Conservation (phyloP, 2,888 invertebrate species). For the Eutolmus rufibarbis region DNA sequence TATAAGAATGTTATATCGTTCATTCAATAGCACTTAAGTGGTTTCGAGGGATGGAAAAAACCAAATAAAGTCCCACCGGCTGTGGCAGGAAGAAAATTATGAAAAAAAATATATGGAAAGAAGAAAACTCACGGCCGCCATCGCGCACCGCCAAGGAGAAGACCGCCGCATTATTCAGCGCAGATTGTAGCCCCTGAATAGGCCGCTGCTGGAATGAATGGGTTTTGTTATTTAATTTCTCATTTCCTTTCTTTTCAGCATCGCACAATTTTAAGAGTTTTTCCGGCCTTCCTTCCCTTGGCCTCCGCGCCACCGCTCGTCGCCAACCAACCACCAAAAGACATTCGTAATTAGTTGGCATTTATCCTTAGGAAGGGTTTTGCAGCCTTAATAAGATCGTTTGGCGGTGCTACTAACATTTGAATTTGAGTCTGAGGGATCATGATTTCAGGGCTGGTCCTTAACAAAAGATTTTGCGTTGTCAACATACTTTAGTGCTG, state of each 20-base stretch:
- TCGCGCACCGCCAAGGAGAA: not conserved
- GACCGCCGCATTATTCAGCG: constrained; percentile 3
- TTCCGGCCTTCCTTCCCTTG: not conserved
- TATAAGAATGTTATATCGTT: constrained; percentile 31
- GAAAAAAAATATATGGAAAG: not conserved
- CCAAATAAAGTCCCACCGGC: constrained; percentile 12
- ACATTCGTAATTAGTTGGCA: not conserved
- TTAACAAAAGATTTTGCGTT: not conserved
- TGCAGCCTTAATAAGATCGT: not conserved
- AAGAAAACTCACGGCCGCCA: not conserved
- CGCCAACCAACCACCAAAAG: not conserved
- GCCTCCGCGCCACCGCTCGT: not conserved
- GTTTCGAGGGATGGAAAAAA: constrained; percentile 24
- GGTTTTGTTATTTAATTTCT: constrained; percentile 33
- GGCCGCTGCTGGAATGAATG: constrained; percentile 14
- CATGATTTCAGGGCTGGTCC: not conserved
- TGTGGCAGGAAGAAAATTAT: constrained; percentile 19
- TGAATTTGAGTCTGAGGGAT: not conserved
- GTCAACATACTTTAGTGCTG: not conserved
- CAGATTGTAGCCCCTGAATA: constrained; percentile 29
- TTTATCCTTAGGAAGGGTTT: not conserved
- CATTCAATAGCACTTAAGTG: constrained; percentile 29
- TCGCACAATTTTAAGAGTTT: constrained; percentile 4
- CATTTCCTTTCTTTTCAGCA: constrained; percentile 18
- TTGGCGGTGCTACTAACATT: not conserved